phyloP scores from a whole-genome alignment of 1,140 invertebrate genomes.

The Sycobia sp. region DNA sequence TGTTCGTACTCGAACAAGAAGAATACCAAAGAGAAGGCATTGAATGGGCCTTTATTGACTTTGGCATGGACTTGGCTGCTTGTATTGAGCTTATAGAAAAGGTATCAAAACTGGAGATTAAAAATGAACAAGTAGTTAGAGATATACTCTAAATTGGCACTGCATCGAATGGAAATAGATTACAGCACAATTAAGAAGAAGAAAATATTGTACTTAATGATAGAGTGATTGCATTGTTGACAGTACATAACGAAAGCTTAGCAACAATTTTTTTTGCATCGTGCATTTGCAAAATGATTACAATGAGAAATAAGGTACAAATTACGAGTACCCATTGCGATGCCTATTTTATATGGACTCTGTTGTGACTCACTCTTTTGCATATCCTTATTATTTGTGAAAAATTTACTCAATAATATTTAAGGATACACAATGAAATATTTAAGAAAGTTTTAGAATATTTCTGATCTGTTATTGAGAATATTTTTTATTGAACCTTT shows the following conservation, averaged over 20 bases:
- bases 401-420: no score
- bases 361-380: no score
- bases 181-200: background rate
- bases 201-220: background rate
- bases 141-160: background rate
- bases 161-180: background rate
- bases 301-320: conserved; percentile 18
- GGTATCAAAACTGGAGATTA: conserved; percentile 68
- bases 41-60: conserved; percentile 99
- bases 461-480: conserved; percentile 1
- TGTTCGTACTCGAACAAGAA: conserved; percentile 99
- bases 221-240: conserved; percentile 9
- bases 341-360: background rate
- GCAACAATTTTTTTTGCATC: conserved; percentile 21
- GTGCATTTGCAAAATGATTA: conserved; percentile 3
- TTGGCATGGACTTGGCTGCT: conserved; percentile 97
- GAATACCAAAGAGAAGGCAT: conserved; percentile 98
- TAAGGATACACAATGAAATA: background rate
- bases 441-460: background rate
- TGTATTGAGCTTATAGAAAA: conserved; percentile 99
- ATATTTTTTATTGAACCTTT: background rate
- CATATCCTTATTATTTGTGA: no score
- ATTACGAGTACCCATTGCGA: conserved; percentile 17
- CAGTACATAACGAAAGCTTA: conserved; percentile 11
- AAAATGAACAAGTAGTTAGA: background rate